phyloP scores from a whole-genome alignment of 2,113 vertebrate genomes.

The Alethe castanea region DNA sequence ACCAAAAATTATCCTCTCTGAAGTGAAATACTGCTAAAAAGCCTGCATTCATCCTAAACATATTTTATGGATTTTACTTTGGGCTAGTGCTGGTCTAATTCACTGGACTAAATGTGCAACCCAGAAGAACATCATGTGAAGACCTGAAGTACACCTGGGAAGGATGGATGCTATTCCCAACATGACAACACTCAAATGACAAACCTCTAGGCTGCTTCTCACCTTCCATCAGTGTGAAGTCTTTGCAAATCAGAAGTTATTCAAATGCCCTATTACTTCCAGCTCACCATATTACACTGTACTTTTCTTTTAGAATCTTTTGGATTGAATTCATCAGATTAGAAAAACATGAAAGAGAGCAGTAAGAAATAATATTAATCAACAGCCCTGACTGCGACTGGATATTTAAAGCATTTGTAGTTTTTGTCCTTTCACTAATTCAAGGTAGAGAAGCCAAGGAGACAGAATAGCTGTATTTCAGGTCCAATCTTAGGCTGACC shows the following conservation, averaged over 20 bases:
- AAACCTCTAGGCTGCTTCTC: not conserved
- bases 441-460: not conserved
- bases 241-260: not conserved
- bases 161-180: not conserved
- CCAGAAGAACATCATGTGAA: not conserved
- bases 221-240: not conserved
- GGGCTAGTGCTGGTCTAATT: not conserved
- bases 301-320: not conserved
- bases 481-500: accelerated
- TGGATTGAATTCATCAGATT: not conserved
- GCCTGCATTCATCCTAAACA: not conserved
- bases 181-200: not conserved
- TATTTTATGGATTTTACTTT: not conserved
- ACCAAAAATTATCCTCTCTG: not conserved
- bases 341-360: not conserved
- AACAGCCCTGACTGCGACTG: not conserved
- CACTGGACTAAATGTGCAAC: not conserved
- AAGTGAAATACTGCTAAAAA: not conserved
- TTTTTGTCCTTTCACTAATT: not conserved
- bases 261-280: not conserved
- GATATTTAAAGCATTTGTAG: not conserved
- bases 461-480: not conserved
- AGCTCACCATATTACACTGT: not conserved
- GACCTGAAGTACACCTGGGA: not conserved
- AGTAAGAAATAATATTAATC: not conserved